phyloP scores from a whole-genome alignment of 2,797 vertebrate genomes.

The Sus cebifrons region DNA sequence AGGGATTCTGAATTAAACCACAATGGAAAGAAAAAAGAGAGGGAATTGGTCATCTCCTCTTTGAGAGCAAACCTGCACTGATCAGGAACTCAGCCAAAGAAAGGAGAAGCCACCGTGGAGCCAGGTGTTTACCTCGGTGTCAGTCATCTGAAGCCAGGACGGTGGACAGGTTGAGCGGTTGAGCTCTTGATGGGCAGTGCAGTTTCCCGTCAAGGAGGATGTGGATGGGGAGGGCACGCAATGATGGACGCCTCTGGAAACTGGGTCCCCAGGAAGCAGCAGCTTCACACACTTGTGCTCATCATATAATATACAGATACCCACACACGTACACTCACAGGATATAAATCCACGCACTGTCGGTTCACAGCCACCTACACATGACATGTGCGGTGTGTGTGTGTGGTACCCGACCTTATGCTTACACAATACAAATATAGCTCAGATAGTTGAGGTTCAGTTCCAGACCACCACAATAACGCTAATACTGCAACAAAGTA shows the following conservation, averaged over 20 bases:
- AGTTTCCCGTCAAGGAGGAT: not conserved
- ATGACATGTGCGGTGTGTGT: too few relatives aligned
- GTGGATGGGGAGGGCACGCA: too few relatives aligned
- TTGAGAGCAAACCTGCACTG: not conserved
- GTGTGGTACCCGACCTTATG: too few relatives aligned
- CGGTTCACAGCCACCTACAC: not conserved
- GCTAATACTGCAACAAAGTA: not conserved
- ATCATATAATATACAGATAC: not conserved
- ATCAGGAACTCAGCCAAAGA: not conserved
- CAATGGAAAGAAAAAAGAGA: too few relatives aligned
- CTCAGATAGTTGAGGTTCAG: not conserved
- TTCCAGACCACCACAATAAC: not conserved
- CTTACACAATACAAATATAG: not conserved
- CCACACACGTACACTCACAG: not conserved
- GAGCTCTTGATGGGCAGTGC: not conserved
- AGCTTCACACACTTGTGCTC: not conserved
- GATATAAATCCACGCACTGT: not conserved
- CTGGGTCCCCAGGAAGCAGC: not conserved
- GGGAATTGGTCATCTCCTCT: not conserved
- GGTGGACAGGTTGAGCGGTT: not conserved
- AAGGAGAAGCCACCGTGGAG: too few relatives aligned
- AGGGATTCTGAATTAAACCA: too few relatives aligned
- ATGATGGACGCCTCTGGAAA: not conserved
- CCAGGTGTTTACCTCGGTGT: not conserved
- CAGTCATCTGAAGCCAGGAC: not conserved